Base-by-base conservation (phyloP, 2,888 invertebrate species). In the Nephrotoma appendiculata region DNA sequence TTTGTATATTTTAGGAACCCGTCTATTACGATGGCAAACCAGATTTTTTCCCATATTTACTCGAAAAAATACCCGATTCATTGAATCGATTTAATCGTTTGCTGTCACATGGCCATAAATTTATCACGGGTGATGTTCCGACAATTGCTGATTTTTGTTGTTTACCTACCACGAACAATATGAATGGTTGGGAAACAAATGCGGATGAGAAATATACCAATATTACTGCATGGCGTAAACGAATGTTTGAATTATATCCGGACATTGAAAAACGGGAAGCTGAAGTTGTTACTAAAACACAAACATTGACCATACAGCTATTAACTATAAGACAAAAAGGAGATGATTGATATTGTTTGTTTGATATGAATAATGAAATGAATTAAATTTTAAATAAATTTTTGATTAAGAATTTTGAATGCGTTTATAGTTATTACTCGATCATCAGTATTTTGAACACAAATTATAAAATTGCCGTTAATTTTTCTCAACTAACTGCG, bases 1-100 rank as follows among this genome's bases (percentile, higher is more conserved):
- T 48, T 48, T 48, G 4, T 0, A 31, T 11, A 1, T 71, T 71
- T 7, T 71, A 71, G 71, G 93, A 93, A 0, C 57, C 89, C 5
- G 48, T 89, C 15, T 86, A 71, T 15, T 15, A 57, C 5, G 41
- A 12, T 0, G 87, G 57, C 9, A 71, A 71, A 31, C 19, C 71
- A 6, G 71, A 71, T n/a, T 88, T 71, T 1, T 31, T 42, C 11
- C 42, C 89, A 0, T 0, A 88, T 0, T 57, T 84, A 43, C 41
- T 84, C 11, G 43, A 84, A 42, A 84, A 84, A 42, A 42, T 84
- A 42, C 41, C 43, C 84, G 43, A 84, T 12, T 84, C 84, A 15
- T 84, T 84, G 42, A 43, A 84, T 84, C 41, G 84, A 42, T 84
- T 84, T 15, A 43, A 84, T n/a, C 41, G 42, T 12, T 15, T 84